These are phyloP conservation scores for Pterostichus madidus DNA, from an alignment of 2,888 invertebrate genomes.

Conservation along the genomic window DNA sequence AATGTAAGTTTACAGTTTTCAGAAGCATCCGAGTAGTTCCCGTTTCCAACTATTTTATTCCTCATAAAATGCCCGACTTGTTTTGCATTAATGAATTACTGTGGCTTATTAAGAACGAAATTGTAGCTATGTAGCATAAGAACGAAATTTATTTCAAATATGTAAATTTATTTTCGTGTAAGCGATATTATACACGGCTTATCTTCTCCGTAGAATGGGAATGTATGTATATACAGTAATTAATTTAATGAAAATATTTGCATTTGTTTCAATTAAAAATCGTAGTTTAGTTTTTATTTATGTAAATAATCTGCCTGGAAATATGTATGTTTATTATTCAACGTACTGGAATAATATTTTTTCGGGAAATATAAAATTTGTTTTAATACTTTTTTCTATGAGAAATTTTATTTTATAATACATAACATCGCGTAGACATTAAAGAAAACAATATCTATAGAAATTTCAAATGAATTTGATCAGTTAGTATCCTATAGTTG, in stretches of 20 bases:
- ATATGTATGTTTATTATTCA: constrained; percentile 7
- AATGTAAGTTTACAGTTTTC: constrained; percentile 8
- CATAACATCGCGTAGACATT: too few relatives aligned
- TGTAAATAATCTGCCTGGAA: constrained; percentile 31
- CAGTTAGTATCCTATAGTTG: too few relatives aligned
- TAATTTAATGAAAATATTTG: constrained; percentile 36
- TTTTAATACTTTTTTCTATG: too few relatives aligned
- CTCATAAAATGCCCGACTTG: constrained; percentile 3
- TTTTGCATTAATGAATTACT: constrained; percentile 31
- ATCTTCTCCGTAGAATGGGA: background rate
- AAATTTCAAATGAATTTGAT: too few relatives aligned
- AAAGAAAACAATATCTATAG: too few relatives aligned
- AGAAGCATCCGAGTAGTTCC: background rate
- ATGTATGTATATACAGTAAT: constrained; percentile 26
- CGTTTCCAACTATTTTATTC: constrained; percentile 6
- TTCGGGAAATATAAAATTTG: background rate
- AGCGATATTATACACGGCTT: background rate
- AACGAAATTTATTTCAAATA: constrained; percentile 15
- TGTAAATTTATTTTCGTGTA: constrained; percentile 17
- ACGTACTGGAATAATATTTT: background rate
- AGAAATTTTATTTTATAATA: too few relatives aligned
- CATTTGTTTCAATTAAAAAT: constrained; percentile 51
- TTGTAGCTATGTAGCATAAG: background rate
- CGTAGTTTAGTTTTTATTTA: constrained; percentile 37
- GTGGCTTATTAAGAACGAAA: constrained; percentile 16